phyloP scores from a whole-genome alignment of 2,888 invertebrate species.

The Drosophila austrosaltans region DNA sequence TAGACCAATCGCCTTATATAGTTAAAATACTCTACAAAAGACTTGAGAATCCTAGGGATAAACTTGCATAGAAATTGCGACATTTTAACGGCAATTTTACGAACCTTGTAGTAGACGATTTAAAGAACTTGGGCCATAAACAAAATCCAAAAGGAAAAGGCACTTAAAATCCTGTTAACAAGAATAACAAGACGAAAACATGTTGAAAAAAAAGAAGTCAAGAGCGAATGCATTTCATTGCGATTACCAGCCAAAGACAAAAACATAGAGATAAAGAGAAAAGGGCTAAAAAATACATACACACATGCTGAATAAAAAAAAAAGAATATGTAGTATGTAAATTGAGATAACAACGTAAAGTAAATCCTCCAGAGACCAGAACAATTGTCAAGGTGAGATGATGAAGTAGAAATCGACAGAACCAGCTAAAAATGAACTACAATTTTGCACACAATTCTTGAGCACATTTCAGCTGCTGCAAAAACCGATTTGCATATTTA shows the following conservation, averaged over 20 bases:
- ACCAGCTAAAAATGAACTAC: conserved; percentile 64
- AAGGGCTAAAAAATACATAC: background rate
- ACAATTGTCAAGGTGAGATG: conserved; percentile 59
- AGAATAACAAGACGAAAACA: conserved; percentile 29
- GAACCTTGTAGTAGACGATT: conserved; percentile 29
- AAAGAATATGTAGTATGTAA: conserved; percentile 53
- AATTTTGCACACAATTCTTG: conserved; percentile 70
- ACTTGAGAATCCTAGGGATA: conserved; percentile 7
- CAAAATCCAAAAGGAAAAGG: conserved; percentile 48
- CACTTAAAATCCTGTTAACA: conserved; percentile 40
- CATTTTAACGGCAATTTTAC: conserved; percentile 59
- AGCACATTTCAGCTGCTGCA: conserved; percentile 72
- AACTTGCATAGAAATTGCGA: conserved; percentile 34
- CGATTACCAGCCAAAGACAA: conserved; percentile 4
- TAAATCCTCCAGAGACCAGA: conserved; percentile 27
- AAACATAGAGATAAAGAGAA: conserved; percentile 12
- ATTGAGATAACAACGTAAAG: conserved; percentile 54
- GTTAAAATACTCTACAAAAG: background rate
- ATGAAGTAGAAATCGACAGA: conserved; percentile 53
- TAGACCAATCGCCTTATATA: background rate
- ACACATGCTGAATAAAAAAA: conserved; percentile 38
- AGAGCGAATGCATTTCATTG: conserved; percentile 57
- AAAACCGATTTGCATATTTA: conserved; percentile 75
- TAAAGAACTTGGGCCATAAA: conserved; percentile 40
- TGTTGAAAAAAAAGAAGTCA: conserved; percentile 1